Evolutionary conservation across 1,140 invertebrate genomes (phyloP).

Genomic region (Drosophila lini): DNA sequence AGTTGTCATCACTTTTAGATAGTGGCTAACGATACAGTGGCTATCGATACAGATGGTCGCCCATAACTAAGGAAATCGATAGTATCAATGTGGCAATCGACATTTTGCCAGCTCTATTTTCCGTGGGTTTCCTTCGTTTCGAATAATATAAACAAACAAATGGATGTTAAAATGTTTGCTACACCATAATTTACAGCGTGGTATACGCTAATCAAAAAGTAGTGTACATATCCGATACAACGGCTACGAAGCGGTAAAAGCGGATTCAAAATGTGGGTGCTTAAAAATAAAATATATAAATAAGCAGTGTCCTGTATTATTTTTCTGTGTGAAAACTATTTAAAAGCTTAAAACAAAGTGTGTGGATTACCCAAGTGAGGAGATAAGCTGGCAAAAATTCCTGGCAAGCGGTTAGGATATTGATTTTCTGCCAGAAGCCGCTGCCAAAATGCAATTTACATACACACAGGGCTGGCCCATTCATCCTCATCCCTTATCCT

Average conservation of each 20-base stretch:
- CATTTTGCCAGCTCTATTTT: neutral
- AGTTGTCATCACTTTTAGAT: neutral
- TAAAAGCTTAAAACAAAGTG: neutral
- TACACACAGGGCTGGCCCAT: conserved; percentile 20
- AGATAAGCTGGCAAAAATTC: conserved; percentile 1
- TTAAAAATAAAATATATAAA: neutral
- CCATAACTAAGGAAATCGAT: neutral
- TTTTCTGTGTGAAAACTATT: neutral
- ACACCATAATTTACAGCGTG: neutral
- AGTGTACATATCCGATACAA: no score
- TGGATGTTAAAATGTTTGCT: conserved; percentile 1
- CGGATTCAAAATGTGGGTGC: conserved; percentile 1
- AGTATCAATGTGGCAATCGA: neutral
- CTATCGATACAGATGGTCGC: neutral
- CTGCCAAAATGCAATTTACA: conserved; percentile 59
- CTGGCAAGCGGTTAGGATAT: conserved; percentile 37
- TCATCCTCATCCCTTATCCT: conserved; percentile 2
- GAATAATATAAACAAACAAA: conserved; percentile 37
- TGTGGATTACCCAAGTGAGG: neutral
- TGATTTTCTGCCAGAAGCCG: conserved; percentile 62
- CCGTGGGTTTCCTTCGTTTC: conserved; percentile 2
- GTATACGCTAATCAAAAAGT: neutral
- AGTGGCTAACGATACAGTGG: neutral
- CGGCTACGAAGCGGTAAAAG: conserved; percentile 9
- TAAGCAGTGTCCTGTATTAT: neutral